Conservation (phyloP, 2,113 vertebrate species). For the Siniperca chuatsi region DNA sequence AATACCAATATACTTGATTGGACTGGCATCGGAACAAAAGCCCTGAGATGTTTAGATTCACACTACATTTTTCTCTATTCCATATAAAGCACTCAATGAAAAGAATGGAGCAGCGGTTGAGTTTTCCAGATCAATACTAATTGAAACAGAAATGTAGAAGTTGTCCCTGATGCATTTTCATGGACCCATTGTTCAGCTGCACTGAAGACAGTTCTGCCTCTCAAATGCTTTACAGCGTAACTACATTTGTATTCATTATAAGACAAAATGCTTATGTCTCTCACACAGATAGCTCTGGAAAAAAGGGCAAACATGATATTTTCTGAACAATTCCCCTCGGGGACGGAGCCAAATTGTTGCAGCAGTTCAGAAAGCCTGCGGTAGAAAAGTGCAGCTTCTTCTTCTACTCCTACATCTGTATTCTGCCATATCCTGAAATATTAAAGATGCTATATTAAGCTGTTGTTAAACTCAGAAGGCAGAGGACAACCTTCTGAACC, state of each 20-base stretch:
- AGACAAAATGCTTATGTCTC: slow-evolving; percentile 24
- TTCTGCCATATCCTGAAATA: slow-evolving; percentile 31
- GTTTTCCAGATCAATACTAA: slow-evolving; percentile 53
- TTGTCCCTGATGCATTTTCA: slow-evolving; percentile 51
- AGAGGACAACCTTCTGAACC: slow-evolving; percentile 55
- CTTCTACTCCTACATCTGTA: slow-evolving; percentile 21
- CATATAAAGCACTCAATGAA: neutral
- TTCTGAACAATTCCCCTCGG: slow-evolving; percentile 24
- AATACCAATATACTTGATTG: slow-evolving; percentile 23
- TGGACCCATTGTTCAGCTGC: neutral
- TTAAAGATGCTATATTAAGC: slow-evolving; percentile 56
- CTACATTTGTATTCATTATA: slow-evolving; percentile 42
- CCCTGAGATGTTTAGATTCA: slow-evolving; percentile 11
- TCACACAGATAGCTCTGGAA: neutral
- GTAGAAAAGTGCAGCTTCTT: slow-evolving; percentile 11
- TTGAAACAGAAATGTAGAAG: slow-evolving; percentile 55
- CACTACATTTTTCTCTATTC: neutral
- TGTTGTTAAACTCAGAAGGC: slow-evolving; percentile 50
- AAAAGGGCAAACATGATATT: slow-evolving; percentile 38
- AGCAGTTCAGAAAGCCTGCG: slow-evolving; percentile 28
- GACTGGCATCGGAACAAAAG: slow-evolving; percentile 12
- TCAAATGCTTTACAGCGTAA: slow-evolving; percentile 39
- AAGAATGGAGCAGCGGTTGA: neutral
- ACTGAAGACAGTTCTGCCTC: neutral
- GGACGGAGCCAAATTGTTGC: slow-evolving; percentile 40